Evolutionary conservation across 37 sponge, comb jelly and placozoan genomes (phyloP).

Genomic region (Chondrilla cf. caribensis): DNA sequence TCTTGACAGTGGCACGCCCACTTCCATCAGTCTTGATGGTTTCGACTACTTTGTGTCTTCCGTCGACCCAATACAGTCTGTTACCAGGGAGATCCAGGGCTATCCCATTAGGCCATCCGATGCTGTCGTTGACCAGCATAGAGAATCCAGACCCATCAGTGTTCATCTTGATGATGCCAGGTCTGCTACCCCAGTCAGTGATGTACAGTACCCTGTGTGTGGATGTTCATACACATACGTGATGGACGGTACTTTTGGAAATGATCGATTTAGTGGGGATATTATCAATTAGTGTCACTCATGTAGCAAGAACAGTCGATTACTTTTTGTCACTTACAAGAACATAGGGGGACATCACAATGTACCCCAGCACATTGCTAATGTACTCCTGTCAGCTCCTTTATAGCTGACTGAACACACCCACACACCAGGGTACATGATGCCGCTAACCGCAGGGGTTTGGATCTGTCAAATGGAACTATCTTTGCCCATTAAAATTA

Average conservation of each 20-base stretch:
- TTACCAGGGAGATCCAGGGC: conserved; percentile 13
- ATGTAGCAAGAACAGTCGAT: too few relatives aligned
- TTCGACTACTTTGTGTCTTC: background rate
- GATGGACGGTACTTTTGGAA: background rate
- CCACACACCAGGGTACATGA: too few relatives aligned
- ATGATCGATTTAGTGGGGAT: too few relatives aligned
- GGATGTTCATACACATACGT: background rate
- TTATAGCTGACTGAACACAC: too few relatives aligned
- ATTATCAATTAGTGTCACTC: too few relatives aligned
- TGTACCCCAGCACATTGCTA: too few relatives aligned
- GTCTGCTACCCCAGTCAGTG: conserved; percentile 21
- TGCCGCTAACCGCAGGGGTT: too few relatives aligned
- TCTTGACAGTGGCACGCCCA: background rate
- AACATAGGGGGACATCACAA: too few relatives aligned
- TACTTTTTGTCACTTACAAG: too few relatives aligned
- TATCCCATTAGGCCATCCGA: conserved; percentile 24
- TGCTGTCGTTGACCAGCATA: background rate
- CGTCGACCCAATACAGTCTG: conserved; percentile 28
- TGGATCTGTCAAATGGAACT: too few relatives aligned
- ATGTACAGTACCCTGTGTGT: background rate
- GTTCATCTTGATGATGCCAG: background rate
- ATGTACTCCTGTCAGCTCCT: too few relatives aligned
- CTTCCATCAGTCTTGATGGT: background rate
- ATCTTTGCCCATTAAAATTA: too few relatives aligned
- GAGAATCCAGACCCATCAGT: background rate